Evolutionary conservation across 2,113 vertebrate genomes (phyloP), one percentile per base, ranked within the genome.

Genomic region (Oncorhynchus kisutch): DNA sequence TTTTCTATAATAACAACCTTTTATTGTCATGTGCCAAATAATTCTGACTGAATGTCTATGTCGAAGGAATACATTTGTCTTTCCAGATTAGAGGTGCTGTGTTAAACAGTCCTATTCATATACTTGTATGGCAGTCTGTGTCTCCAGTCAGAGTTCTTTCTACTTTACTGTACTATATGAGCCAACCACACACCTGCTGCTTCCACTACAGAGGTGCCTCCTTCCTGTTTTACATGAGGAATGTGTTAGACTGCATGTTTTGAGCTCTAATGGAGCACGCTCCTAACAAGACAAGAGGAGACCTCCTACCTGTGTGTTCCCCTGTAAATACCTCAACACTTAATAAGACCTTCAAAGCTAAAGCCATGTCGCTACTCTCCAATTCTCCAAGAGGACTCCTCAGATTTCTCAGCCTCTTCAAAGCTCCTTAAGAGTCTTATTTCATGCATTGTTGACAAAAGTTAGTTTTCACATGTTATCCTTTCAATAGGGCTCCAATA

Each of bases 371-470:
- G 13, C 51, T 54, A 18, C 51, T 54, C 51, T 67, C 65, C 9
- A 45, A 45, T 45, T 45, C 70, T n/a, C 57, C 18, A 39, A 24
- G 16, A 67, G 27, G 65, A 18, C 12, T 16, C 24, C 25, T 18
- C 27, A 16, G 4, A 67, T 18, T 31, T 67, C 65, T 24, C 11
- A 29, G 29, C 24, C 25, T 67, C 12, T 27, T 16, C 49, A 51
- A 1, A 16, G 14, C 5, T 27, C 65, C 77, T 81, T 72, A 77
- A 78, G 69, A 67, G 67, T 87, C 73, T 73, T 14, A 71, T 85
- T 78, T 85, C 84, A 83, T 71, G 75, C 54, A 16, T 14, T 78
- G 81, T 82, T 87, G 67, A 79, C 75, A 76, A 77, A 89, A 76
- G 67, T 68, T 71, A 67, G 31, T 70, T 81, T 72, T 79, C 54